Base-by-base conservation (phyloP, 2,888 invertebrate genomes). In the Cinara cedri region DNA sequence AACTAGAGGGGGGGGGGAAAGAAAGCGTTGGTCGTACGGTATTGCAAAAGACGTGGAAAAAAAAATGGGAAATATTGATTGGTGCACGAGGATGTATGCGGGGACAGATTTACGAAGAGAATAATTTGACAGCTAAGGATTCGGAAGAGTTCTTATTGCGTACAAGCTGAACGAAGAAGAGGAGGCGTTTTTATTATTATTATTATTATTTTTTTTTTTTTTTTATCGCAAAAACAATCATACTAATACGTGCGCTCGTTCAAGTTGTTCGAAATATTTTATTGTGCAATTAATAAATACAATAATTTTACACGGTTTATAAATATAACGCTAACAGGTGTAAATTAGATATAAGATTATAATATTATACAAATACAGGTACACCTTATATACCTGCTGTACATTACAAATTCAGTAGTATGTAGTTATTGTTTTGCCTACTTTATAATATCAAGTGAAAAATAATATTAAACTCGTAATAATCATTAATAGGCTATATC, bases 201-300 rank as follows among this genome's bases (percentile, higher is more conserved):
- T n/a, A n/a, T n/a, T n/a, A n/a, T n/a, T n/a, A n/a, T n/a, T n/a
- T n/a, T n/a, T n/a, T n/a, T n/a, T n/a, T 34, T 34, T 34, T 34
- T 34, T 34, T 34, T 3, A 34, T 34, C 34, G 24, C 14, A 60
- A 16, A n/a, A n/a, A n/a, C n/a, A 60, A 16, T 26, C 16, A 10
- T 24, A 60, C 60, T 26, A n/a, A n/a, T n/a, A n/a, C n/a, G n/a
- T n/a, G n/a, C n/a, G n/a, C n/a, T n/a, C n/a, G 26, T 16, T 51
- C 11, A 8, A 54, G 21, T 75, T 65, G 74, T 54, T 65, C 74
- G 63, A 63, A 74, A 63, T 55, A 57, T 55, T 75, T 75, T 75
- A 75, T 75, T 75, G 76, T 76, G 76, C 76, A 55, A 46, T 66
- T 34, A 81, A 71, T 72, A 71, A 62, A 71, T 70, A 81, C 78